phyloP scores from a whole-genome alignment of 2,888 invertebrate species.

The Craniophora ligustri region DNA sequence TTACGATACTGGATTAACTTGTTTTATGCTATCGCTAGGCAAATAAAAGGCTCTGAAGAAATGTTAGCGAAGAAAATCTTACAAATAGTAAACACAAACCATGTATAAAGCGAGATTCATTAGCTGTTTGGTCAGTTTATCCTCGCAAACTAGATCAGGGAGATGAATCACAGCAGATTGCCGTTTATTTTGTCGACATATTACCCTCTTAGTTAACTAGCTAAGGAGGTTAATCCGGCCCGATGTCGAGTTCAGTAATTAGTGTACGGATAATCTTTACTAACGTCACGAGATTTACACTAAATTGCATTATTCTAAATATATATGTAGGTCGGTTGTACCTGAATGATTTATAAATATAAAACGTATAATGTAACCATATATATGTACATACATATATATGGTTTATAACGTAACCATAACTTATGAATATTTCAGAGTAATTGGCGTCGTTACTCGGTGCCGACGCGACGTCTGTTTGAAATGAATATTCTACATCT shows the following conservation, averaged over 20 bases:
- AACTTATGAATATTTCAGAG: slow-evolving; percentile 42
- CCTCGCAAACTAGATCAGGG: slow-evolving; percentile 46
- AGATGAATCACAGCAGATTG: slow-evolving; percentile 57
- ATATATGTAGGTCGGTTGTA: not conserved
- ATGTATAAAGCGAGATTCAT: slow-evolving; percentile 40
- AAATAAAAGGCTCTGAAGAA: slow-evolving; percentile 3
- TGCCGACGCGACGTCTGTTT: slow-evolving; percentile 25
- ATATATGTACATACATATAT: not conserved
- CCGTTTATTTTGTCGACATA: slow-evolving; percentile 67
- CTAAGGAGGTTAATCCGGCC: slow-evolving; percentile 63
- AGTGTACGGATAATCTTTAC: slow-evolving; percentile 59
- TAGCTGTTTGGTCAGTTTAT: slow-evolving; percentile 50
- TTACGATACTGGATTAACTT: slow-evolving; percentile 10
- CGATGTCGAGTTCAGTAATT: slow-evolving; percentile 61
- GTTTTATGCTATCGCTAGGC: slow-evolving; percentile 3
- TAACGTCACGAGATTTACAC: slow-evolving; percentile 39
- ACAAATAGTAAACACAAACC: slow-evolving; percentile 34
- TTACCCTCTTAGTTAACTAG: slow-evolving; percentile 62
- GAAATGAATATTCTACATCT: slow-evolving; percentile 32
- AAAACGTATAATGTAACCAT: too few species aligned
- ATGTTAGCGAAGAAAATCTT: slow-evolving; percentile 32
- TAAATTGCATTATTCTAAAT: slow-evolving; percentile 26
- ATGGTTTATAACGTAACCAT: not conserved
- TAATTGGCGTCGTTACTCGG: slow-evolving; percentile 37
- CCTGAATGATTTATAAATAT: not conserved